Conservation (phyloP, 37 sponge, comb jelly and placozoan genomes). For the Theonella swinhoei region DNA sequence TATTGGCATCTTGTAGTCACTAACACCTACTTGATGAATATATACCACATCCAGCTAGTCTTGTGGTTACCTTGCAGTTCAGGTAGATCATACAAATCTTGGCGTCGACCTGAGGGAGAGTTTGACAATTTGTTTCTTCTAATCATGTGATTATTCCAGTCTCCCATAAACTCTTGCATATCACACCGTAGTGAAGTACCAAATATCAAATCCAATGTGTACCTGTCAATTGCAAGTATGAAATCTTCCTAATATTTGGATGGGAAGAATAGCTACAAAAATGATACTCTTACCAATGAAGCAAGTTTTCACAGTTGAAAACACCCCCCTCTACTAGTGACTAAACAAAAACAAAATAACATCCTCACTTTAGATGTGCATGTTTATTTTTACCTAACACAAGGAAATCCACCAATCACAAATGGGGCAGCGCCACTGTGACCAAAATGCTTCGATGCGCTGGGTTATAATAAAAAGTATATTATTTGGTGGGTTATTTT, state of each 20-base stretch:
- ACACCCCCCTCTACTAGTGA: too few species aligned
- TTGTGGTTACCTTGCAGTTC: slow-evolving; percentile 11
- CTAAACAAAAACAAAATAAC: not conserved
- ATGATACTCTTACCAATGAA: not conserved
- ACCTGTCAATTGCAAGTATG: not conserved
- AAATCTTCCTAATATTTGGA: not conserved
- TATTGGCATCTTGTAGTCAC: slow-evolving; percentile 22
- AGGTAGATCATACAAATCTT: slow-evolving; percentile 46
- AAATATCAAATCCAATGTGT: not conserved
- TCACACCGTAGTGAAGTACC: slow-evolving; percentile 13
- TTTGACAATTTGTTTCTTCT: slow-evolving; percentile 2
- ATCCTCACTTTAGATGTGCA: not conserved
- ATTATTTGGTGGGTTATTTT: not conserved
- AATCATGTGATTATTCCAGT: slow-evolving; percentile 52
- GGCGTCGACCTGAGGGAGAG: slow-evolving; percentile 18
- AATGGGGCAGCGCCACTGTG: slow-evolving; percentile 32
- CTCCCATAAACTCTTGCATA: slow-evolving; percentile 19
- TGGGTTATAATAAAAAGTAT: not conserved
- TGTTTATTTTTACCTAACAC: slow-evolving; percentile 12
- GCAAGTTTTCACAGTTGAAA: not conserved
- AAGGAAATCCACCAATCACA: slow-evolving; percentile 53
- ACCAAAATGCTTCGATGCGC: slow-evolving; percentile 71
- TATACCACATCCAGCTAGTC: not conserved
- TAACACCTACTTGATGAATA: not conserved
- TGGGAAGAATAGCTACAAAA: not conserved